Percentiles rank a stretch among this genome's conserved stretches.
Conservation (phyloP, 2,113 vertebrate genomes). For the Pogona vitticeps region DNA sequence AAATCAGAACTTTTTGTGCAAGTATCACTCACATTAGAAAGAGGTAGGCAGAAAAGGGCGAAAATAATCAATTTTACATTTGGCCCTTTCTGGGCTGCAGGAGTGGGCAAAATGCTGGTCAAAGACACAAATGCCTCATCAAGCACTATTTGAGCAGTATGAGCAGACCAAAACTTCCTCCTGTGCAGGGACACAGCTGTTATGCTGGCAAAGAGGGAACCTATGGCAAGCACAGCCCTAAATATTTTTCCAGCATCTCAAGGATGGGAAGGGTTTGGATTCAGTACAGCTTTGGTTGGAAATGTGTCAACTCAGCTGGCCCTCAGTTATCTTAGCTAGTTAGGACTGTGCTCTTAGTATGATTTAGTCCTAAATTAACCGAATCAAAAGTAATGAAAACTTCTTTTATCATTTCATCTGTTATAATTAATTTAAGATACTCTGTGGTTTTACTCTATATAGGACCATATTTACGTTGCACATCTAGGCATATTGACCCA, state of each 20-base stretch:
- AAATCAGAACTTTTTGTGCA: constrained; percentile 58
- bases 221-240: too few species aligned
- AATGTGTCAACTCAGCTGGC: too few species aligned
- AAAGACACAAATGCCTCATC: too few species aligned
- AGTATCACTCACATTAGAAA: constrained; percentile 66
- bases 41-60: constrained; percentile 55
- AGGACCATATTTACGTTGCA: constrained; percentile 26
- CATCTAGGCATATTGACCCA: constrained; percentile 52
- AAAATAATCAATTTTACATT: not conserved
- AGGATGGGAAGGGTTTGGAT: not conserved
- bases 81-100: not conserved
- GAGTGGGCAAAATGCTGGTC: too few species aligned
- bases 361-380: constrained; percentile 51
- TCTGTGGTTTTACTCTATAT: constrained; percentile 1
- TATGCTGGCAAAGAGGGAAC: too few species aligned
- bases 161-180: too few species aligned
- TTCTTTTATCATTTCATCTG: constrained; percentile 56
- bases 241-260: too few species aligned
- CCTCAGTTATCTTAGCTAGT: not conserved
- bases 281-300: not conserved
- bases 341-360: not conserved
- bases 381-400: constrained; percentile 26
- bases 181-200: too few species aligned
- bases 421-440: constrained; percentile 14
- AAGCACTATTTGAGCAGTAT: too few species aligned